Base-by-base conservation (phyloP, 1,140 invertebrate genomes). In the Tetranychus urticae region DNA sequence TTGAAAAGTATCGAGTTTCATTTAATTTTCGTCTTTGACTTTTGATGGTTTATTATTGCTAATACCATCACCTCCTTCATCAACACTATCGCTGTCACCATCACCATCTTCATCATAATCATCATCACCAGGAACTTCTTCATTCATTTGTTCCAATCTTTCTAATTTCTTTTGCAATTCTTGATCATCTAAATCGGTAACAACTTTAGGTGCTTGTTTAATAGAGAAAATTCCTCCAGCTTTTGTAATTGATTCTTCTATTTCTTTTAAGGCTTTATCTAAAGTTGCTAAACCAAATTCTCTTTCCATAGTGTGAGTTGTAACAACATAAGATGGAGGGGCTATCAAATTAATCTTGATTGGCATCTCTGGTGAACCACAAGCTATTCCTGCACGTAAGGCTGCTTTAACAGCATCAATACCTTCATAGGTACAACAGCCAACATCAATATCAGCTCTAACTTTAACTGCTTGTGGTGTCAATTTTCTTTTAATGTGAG, bases 341-440 rank as follows among this genome's bases (percentile, higher is more conserved):
- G 96, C 94, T 71, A 99, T 97, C 57, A 99, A 75, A 76, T 98
- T 98, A 67, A 99, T 99, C 76, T 94, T 96, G 65, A 98, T 92
- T 7, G 89, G 89, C 74, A 97, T 81, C 65, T 90, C 86, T 68
- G 86, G 83, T 7, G 87, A 93, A 3, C 91, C 93, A 47, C 89
- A 77, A 57, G 84, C 82, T n/a, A 98, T 79, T 3, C 96, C 96
- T 70, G 86, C 80, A 72, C 81, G 85, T 3, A 99, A 74, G 0
- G 96, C 91, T 62, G 82, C 77, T 73, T 97, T 97, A 0, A 99
- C 92, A 47, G 96, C 96, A 78, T 98, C 93, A 68, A 99, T 96
- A 37, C 96, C 96, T 74, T 98, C 93, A 62, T 77, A 79, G 4
- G 87, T 91, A 70, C 94, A 99, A 75, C 93, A 98, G 0, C 91